Evolutionary conservation across 2,797 vertebrate species (phyloP).

Genomic region (Gorsachius magnificus): DNA sequence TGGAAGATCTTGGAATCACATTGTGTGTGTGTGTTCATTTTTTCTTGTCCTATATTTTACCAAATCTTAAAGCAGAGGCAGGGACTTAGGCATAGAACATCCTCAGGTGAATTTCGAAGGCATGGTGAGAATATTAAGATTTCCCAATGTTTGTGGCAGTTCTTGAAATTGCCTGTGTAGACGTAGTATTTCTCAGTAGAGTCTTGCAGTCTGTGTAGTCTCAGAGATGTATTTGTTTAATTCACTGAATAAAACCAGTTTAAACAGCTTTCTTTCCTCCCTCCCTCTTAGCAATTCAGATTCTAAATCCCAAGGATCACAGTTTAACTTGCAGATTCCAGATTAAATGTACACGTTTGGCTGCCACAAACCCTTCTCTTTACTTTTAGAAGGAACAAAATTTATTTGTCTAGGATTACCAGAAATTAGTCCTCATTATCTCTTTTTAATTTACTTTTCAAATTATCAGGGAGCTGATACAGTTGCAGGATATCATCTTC

Average conservation of each 20-base stretch:
- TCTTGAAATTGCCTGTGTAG: neutral
- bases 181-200: neutral
- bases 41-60: neutral
- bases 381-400: neutral
- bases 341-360: neutral
- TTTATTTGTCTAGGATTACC: neutral
- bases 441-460: neutral
- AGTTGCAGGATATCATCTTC: neutral
- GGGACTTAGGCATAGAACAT: neutral
- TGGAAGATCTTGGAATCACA: neutral
- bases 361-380: neutral
- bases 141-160: neutral
- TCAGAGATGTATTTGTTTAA: neutral
- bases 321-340: neutral
- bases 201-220: neutral
- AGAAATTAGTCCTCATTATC: neutral
- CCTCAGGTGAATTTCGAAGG: neutral
- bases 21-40: neutral
- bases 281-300: neutral
- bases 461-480: neutral
- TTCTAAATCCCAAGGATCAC: neutral
- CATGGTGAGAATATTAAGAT: neutral
- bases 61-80: neutral
- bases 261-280: neutral
- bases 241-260: slow-evolving; percentile 1